Evolutionary conservation across 30 jellyfish, hydroid and myxozoan genomes (phyloP).

Genomic region (Turritopsis dohrnii): DNA sequence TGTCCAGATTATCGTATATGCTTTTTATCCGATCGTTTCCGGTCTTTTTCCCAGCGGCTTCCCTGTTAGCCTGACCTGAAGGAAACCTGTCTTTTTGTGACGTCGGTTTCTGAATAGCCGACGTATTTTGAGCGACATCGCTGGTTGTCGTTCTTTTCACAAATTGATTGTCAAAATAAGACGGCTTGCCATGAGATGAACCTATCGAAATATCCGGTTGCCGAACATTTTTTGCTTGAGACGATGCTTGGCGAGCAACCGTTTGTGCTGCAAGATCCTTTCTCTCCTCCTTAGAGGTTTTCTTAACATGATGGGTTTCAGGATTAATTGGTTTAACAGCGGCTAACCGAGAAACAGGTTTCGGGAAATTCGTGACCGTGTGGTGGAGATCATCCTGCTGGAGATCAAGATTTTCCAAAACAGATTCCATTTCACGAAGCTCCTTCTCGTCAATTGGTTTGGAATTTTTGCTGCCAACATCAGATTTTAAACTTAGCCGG

Average conservation of each 20-base stretch:
- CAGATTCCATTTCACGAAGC: neutral
- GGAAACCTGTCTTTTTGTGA: neutral
- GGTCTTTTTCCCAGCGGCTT: neutral
- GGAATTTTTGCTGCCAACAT: neutral
- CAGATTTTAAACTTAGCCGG: neutral
- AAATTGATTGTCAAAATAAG: neutral
- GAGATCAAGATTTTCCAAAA: neutral
- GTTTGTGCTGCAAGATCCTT: neutral
- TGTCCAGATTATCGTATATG: neutral
- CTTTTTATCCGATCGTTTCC: neutral
- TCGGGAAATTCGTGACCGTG: neutral
- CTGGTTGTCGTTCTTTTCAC: neutral
- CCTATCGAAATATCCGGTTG: neutral
- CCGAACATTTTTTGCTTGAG: neutral
- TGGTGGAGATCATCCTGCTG: neutral
- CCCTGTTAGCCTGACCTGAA: neutral
- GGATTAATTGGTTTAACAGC: neutral
- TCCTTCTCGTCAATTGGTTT: neutral
- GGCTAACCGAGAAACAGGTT: neutral
- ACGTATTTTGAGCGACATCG: neutral
- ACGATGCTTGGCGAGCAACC: neutral
- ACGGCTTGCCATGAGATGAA: neutral
- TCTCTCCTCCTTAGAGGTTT: neutral
- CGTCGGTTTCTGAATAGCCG: neutral
- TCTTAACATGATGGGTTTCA: neutral